A percentile compares a stretch with the other conserved stretches of the same genome.
Conservation (phyloP, 92 coral and sea anemone genomes). For the Actinernus sp. region DNA sequence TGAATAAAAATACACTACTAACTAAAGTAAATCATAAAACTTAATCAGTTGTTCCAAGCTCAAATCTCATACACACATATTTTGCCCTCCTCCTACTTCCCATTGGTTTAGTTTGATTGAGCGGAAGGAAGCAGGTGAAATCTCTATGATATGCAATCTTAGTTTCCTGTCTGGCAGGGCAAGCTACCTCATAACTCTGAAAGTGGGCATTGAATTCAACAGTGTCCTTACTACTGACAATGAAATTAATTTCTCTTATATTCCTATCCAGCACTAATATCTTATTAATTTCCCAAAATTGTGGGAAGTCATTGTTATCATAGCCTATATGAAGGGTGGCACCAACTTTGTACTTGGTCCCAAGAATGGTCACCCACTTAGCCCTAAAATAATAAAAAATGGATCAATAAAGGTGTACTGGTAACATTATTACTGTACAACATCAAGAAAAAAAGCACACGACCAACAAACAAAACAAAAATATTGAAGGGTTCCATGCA, state of each 20-base stretch:
- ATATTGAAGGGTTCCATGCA: too few species aligned
- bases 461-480: too few species aligned
- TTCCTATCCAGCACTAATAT: constrained; percentile 38
- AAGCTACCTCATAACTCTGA: constrained; percentile 57
- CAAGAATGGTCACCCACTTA: constrained; percentile 58
- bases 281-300: constrained; percentile 50
- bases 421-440: too few species aligned
- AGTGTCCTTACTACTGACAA: constrained; percentile 45
- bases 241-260: constrained; percentile 44
- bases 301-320: constrained; percentile 62
- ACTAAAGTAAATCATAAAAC: too few species aligned
- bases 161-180: constrained; percentile 26
- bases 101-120: constrained; percentile 50
- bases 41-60: constrained; percentile 40
- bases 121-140: constrained; percentile 57
- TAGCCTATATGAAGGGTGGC: constrained; percentile 46
- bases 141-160: constrained; percentile 38
- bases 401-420: too few species aligned
- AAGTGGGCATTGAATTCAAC: constrained; percentile 56
- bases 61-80: constrained; percentile 56
- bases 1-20: not conserved
- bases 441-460: too few species aligned
- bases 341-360: constrained; percentile 57
- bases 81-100: constrained; percentile 36
- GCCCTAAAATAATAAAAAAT: constrained; percentile 39